These are phyloP conservation scores for Pampus argenteus DNA, from an alignment of 2,797 vertebrate genomes.

Conservation along the genomic window DNA sequence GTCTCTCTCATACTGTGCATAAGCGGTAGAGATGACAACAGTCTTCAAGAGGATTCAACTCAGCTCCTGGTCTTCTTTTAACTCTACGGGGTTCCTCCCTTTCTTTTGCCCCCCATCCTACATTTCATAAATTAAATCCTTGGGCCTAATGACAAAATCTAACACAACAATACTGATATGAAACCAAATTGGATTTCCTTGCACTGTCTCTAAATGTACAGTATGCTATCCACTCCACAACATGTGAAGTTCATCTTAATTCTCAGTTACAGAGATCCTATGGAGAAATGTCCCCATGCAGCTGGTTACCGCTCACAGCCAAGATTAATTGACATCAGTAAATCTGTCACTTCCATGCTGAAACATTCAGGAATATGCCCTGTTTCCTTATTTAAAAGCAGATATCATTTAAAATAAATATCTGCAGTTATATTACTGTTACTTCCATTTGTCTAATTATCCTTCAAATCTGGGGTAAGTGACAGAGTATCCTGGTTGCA, in stretches of 20 bases:
- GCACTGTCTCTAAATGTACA: slow-evolving; percentile 39
- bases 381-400: slow-evolving; percentile 59
- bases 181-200: slow-evolving; percentile 58
- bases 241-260: slow-evolving; percentile 43
- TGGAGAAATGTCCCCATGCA: slow-evolving; percentile 34
- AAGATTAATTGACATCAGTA: slow-evolving; percentile 56
- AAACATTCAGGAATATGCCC: slow-evolving; percentile 41
- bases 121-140: slow-evolving; percentile 53
- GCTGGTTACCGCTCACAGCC: slow-evolving; percentile 23
- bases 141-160: slow-evolving; percentile 59
- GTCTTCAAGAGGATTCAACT: slow-evolving; percentile 64
- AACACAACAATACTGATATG: slow-evolving; percentile 55
- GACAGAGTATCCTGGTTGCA: slow-evolving; percentile 67
- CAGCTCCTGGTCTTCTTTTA: slow-evolving; percentile 52
- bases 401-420: slow-evolving; percentile 44
- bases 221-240: slow-evolving; percentile 33
- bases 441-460: slow-evolving; percentile 74
- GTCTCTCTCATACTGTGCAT: slow-evolving; percentile 33
- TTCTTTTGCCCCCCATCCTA: slow-evolving; percentile 27
- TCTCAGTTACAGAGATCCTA: slow-evolving; percentile 27
- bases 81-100: slow-evolving; percentile 56
- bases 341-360: slow-evolving; percentile 42
- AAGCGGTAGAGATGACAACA: slow-evolving; percentile 47
- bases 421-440: slow-evolving; percentile 45
- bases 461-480: slow-evolving; percentile 70